Base-by-base conservation (phyloP, 2,797 vertebrate genomes). In the Thalassophryne amazonica region DNA sequence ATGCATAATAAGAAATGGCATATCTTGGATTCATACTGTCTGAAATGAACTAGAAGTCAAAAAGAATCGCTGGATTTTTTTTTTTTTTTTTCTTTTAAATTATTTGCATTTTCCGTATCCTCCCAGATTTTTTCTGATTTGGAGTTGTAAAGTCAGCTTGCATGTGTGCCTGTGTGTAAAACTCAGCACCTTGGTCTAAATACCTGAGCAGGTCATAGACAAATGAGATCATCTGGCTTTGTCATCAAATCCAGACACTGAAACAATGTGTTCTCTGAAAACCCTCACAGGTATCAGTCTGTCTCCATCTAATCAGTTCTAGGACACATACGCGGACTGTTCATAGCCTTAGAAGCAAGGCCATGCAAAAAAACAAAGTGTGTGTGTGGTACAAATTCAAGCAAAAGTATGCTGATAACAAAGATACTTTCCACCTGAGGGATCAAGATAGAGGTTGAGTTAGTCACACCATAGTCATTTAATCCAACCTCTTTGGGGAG, bases 151-250 rank as follows among this genome's bases (percentile, higher is more conserved):
- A n/a, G n/a, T n/a, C n/a, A n/a, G n/a, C n/a, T n/a, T n/a, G n/a
- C n/a, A n/a, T n/a, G n/a, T n/a, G n/a, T n/a, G 31, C 30, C 34
- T 22, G 16, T 10, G 42, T 42, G 71, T 45, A 76, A 76, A n/a
- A n/a, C n/a, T n/a, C n/a, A n/a, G n/a, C n/a, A n/a, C n/a, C n/a
- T n/a, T n/a, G n/a, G n/a, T n/a, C n/a, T 29, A 53, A 61, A 52
- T 57, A 56, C 69, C 50, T 29, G 47, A 39, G 29, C 42, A 24
- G 49, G 23, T 43, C 2, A 47, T 42, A 48, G 45, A 43, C 23
- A 24, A 37, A 40, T 24, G 11, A 53, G 53, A 59, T 59, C 61
- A 58, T 34, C 2, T 1, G 5, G 25, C 35, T n/a, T n/a, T 31
- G 59, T 68, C 55, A 71, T 43, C 40, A 28, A 64, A 74, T 64